A percentile compares a stretch with the other conserved stretches of the same genome.
Conservation (phyloP, 2,797 vertebrate genomes). For the Linurgus olivaceus region DNA sequence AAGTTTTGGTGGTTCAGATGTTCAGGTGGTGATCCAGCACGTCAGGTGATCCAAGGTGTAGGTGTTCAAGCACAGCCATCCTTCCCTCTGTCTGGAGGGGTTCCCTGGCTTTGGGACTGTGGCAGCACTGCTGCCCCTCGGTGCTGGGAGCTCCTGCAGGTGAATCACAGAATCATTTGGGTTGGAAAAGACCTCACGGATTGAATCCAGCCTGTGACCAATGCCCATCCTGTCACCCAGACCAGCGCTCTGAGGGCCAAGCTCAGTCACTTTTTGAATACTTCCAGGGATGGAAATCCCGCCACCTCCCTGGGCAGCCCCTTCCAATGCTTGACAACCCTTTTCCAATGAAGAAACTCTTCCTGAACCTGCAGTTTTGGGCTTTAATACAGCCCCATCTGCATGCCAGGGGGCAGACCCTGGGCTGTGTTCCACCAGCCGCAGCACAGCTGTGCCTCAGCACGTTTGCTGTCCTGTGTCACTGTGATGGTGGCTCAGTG, state of each 20-base stretch:
- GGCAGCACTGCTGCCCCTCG: background rate
- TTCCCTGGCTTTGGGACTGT: fast-evolving
- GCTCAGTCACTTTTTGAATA: background rate
- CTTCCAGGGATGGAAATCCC: background rate
- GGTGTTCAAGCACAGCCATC: background rate
- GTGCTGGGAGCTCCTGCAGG: background rate
- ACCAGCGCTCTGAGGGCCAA: background rate
- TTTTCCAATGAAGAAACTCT: background rate
- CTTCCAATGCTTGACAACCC: fast-evolving
- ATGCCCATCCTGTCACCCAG: background rate
- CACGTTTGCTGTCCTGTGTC: background rate
- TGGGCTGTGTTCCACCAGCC: background rate
- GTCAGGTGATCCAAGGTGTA: background rate
- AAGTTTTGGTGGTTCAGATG: background rate
- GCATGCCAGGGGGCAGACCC: background rate
- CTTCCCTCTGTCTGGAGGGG: background rate
- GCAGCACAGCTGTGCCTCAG: background rate
- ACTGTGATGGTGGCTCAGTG: background rate
- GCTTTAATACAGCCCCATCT: background rate
- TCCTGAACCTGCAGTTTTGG: background rate
- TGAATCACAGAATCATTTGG: background rate
- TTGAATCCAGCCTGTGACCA: background rate
- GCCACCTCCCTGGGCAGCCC: background rate
- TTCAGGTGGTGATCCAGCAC: fast-evolving
- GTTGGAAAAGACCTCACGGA: background rate